Percentiles rank a stretch among this genome's conserved stretches.
Evolutionary conservation across 2,797 vertebrate genomes (phyloP).

Genomic region (Darevskia nairensis): DNA sequence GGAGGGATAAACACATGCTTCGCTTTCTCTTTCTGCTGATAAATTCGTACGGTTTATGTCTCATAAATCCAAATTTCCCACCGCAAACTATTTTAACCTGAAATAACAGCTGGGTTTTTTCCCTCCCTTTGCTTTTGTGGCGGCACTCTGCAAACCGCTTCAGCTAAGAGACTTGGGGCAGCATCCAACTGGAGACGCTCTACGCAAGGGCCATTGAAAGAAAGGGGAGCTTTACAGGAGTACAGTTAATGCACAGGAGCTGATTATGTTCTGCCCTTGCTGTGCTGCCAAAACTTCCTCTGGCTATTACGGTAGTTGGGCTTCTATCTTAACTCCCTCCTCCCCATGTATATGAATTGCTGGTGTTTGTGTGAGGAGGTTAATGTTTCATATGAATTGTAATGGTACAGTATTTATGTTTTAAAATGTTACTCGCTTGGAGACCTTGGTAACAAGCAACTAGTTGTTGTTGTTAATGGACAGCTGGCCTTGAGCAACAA

Average conservation of each 20-base stretch:
- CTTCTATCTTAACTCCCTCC: no score
- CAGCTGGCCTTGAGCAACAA: not conserved
- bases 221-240: not conserved
- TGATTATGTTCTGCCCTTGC: no score
- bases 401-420: no score
- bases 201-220: not conserved
- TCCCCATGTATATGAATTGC: no score
- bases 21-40: not conserved
- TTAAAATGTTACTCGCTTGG: no score
- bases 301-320: no score
- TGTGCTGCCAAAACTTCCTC: no score
- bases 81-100: not conserved
- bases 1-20: slow-evolving; percentile 14
- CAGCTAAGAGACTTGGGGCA: not conserved
- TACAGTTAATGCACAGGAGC: not conserved
- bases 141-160: not conserved
- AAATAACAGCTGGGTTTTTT: not conserved
- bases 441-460: no score
- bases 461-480: no score
- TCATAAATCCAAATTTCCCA: not conserved
- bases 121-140: not conserved
- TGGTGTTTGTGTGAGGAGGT: no score
- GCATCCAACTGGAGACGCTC: not conserved
- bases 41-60: not conserved
- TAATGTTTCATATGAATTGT: no score